Evolutionary conservation across 2,797 vertebrate species (phyloP), one percentile per base, ranked within the genome.

Genomic region (Aselliscus stoliczkanus): DNA sequence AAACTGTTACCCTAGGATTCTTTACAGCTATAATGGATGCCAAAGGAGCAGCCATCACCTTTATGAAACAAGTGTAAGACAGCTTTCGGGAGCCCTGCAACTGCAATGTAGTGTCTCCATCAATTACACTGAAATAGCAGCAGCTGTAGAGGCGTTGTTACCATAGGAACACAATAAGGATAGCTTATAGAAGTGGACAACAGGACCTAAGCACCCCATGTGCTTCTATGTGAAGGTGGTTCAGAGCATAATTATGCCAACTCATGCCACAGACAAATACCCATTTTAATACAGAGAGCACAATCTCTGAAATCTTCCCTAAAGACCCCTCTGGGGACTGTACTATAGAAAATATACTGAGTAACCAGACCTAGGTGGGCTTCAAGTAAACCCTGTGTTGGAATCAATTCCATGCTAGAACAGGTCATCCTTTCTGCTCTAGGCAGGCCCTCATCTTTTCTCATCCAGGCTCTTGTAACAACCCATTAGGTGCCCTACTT

Each of bases 101-200:
- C 90, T 90, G 81, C 87, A 75, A 56, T 86, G 83, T 79, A 15
- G 54, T 76, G 27, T 76, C 81, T 96, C 93, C 94, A 92, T 96
- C 97, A 97, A 96, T 98, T 96, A 88, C 77, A 92, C 70, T 90
- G 90, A 97, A 97, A 95, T 93, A 95, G 54, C 88, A 97, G 81
- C 90, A 95, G 92, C 94, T 96, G 93, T 87, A 93, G 95, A 97
- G 96, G 95, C n/a, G 0, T 88, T 70, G 90, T 97, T 92, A 90
- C 96, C 95, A 94, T 96, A 83, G 97, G 93, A 97, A 97, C 95
- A 94, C 69, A 95, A 91, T 94, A 92, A 92, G 64, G 76, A 69
- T 82, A 76, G 95, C 73, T 86, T 95, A 94, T 79, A 72, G 77
- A 97, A 97, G 64, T 94, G 96, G 96, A 94, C 92, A 88, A 88